phyloP scores from a whole-genome alignment of 2,113 vertebrate genomes.

The Ageneiosus marmoratus region DNA sequence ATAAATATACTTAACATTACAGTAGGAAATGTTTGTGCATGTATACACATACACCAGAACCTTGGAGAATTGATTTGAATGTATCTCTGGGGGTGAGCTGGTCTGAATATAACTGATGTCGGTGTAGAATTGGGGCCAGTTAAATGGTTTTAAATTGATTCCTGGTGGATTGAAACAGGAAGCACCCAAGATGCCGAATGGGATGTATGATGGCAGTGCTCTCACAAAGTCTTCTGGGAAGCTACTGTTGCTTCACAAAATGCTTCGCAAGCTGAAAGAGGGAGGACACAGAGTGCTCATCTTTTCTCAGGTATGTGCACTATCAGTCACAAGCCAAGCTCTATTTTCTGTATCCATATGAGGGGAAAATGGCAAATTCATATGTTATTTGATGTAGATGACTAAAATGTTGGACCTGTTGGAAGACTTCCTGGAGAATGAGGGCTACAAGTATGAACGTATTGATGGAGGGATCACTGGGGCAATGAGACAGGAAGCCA shows the following conservation, averaged over 20 bases:
- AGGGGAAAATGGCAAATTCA: neutral
- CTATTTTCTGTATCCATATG: too few species aligned
- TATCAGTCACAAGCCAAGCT: neutral
- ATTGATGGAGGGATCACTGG: constrained; percentile 97
- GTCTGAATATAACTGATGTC: neutral
- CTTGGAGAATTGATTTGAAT: neutral
- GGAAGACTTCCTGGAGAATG: constrained; percentile 94
- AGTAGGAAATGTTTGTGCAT: too few species aligned
- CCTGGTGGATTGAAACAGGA: constrained; percentile 73
- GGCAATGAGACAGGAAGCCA: constrained; percentile 96
- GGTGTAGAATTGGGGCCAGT: neutral
- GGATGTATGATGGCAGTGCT: constrained; percentile 93
- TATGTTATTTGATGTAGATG: constrained; percentile 76
- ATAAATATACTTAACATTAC: too few species aligned
- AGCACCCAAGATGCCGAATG: constrained; percentile 97
- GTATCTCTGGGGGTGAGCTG: neutral
- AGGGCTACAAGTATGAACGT: constrained; percentile 96
- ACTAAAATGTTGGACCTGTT: constrained; percentile 97
- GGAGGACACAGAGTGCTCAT: constrained; percentile 94
- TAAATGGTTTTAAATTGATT: neutral
- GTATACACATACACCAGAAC: too few species aligned
- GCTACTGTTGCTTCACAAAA: constrained; percentile 89
- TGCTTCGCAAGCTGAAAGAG: constrained; percentile 93
- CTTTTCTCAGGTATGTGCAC: constrained; percentile 88
- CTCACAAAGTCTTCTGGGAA: constrained; percentile 92